Conservation (phyloP, 2,888 invertebrate genomes). For the Halictus quadricinctus region DNA sequence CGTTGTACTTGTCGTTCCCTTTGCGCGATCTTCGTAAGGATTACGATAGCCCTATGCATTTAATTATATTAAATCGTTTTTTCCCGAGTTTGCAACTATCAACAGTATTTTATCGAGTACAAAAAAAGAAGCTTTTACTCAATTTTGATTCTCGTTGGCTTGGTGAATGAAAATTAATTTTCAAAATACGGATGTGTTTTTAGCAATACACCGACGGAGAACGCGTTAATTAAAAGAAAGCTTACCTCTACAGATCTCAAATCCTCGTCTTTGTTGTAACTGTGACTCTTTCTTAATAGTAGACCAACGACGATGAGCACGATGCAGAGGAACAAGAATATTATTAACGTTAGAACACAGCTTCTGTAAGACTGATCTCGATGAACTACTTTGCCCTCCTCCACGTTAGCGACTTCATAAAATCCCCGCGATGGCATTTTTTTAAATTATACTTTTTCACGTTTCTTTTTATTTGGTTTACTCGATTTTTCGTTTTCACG, state of each 20-base stretch:
- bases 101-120: neutral
- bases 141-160: neutral
- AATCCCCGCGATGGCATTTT: slow-evolving; percentile 66
- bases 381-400: slow-evolving; percentile 53
- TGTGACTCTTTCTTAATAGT: slow-evolving; percentile 53
- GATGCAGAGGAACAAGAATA: slow-evolving; percentile 69
- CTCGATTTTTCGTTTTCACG: neutral
- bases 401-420: slow-evolving; percentile 62
- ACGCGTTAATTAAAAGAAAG: neutral
- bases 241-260: slow-evolving; percentile 22
- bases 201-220: neutral
- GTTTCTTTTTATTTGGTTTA: neutral
- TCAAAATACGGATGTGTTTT: neutral
- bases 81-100: neutral
- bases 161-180: neutral
- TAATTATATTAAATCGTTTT: neutral
- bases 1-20: neutral
- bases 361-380: slow-evolving; percentile 71
- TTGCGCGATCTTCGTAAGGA: neutral
- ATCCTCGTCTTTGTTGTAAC: neutral
- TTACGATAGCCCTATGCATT: slow-evolving; percentile 17
- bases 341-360: slow-evolving; percentile 66
- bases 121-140: neutral
- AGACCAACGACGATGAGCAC: slow-evolving; percentile 62
- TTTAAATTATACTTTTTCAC: neutral